These are phyloP conservation scores for Ligdia adustata DNA, from an alignment of 2,888 invertebrate genomes.

Conservation along the genomic window DNA sequence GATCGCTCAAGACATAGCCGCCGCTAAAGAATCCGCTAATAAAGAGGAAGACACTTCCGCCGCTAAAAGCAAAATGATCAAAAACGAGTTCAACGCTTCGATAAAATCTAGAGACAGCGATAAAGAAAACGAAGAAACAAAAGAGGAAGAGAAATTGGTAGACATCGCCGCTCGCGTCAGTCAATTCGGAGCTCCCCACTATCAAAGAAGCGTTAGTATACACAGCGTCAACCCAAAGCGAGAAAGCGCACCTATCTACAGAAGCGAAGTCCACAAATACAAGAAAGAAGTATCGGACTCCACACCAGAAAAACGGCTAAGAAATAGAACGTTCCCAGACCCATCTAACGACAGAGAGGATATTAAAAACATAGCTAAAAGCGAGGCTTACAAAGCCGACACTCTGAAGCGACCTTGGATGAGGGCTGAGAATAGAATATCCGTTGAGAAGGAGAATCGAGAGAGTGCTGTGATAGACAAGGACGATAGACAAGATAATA, in stretches of 20 bases:
- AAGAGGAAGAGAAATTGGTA: slow-evolving; percentile 65
- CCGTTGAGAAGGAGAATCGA: slow-evolving; percentile 61
- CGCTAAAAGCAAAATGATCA: slow-evolving; percentile 63
- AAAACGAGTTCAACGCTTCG: slow-evolving; percentile 79
- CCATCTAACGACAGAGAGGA: slow-evolving; percentile 77
- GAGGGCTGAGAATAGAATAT: slow-evolving; percentile 65
- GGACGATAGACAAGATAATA: slow-evolving; percentile 49
- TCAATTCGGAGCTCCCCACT: slow-evolving; percentile 72
- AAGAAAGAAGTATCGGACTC: slow-evolving; percentile 81
- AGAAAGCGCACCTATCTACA: slow-evolving; percentile 71
- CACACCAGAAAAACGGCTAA: slow-evolving; percentile 75
- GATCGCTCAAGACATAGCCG: slow-evolving; percentile 83
- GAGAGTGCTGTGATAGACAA: slow-evolving; percentile 75
- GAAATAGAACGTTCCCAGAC: slow-evolving; percentile 80
- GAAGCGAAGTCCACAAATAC: slow-evolving; percentile 75
- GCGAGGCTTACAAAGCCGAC: slow-evolving; percentile 74
- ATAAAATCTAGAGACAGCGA: slow-evolving; percentile 88
- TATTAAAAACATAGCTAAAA: slow-evolving; percentile 70
- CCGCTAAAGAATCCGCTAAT: slow-evolving; percentile 68
- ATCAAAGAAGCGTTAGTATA: slow-evolving; percentile 75
- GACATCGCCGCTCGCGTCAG: slow-evolving; percentile 74
- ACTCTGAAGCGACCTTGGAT: slow-evolving; percentile 74
- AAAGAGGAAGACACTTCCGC: slow-evolving; percentile 61
- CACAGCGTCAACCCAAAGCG: slow-evolving; percentile 71
- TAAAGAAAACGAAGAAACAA: slow-evolving; percentile 86